These are phyloP conservation scores for Dolomedes plantarius DNA, from an alignment of 2,888 invertebrate genomes.

Conservation along the genomic window DNA sequence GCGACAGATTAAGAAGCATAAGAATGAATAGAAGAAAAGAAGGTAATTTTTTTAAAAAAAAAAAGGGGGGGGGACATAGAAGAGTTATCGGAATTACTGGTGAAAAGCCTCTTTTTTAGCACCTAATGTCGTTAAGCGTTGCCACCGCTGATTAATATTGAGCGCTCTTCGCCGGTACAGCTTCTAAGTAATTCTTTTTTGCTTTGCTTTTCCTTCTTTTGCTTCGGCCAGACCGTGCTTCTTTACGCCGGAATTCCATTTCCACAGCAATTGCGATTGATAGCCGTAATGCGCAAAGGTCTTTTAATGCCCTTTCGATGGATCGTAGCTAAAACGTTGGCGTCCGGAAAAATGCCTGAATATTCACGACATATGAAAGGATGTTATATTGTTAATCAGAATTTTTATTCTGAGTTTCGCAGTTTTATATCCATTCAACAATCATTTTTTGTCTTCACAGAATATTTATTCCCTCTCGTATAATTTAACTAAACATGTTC, in stretches of 20 bases:
- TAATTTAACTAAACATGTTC: too few relatives aligned
- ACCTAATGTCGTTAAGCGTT: constrained; percentile 64
- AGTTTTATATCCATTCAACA: background rate
- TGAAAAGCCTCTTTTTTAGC: constrained; percentile 61
- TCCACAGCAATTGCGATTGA: constrained; percentile 63
- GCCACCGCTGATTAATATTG: constrained; percentile 65
- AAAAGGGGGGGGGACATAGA: background rate
- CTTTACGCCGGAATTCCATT: constrained; percentile 54
- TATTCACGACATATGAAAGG: background rate
- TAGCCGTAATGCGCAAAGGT: constrained; percentile 37
- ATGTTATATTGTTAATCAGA: background rate
- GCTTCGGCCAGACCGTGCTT: constrained; percentile 20
- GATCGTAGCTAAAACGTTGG: constrained; percentile 47
- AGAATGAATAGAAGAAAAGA: constrained; percentile 34
- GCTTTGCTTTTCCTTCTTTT: constrained; percentile 17
- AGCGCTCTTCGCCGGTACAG: constrained; percentile 28
- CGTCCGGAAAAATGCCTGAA: background rate
- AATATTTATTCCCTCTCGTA: too few relatives aligned
- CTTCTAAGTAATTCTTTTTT: constrained; percentile 37
- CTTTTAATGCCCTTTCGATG: constrained; percentile 48
- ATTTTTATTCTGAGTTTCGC: background rate
- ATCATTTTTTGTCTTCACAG: too few relatives aligned
- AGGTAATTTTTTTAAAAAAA: constrained; percentile 13
- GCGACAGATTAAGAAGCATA: constrained; percentile 56
- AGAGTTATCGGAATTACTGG: constrained; percentile 61